Base-by-base conservation (phyloP, 2,797 vertebrate species). In the Helicolenus hilgendorfi region DNA sequence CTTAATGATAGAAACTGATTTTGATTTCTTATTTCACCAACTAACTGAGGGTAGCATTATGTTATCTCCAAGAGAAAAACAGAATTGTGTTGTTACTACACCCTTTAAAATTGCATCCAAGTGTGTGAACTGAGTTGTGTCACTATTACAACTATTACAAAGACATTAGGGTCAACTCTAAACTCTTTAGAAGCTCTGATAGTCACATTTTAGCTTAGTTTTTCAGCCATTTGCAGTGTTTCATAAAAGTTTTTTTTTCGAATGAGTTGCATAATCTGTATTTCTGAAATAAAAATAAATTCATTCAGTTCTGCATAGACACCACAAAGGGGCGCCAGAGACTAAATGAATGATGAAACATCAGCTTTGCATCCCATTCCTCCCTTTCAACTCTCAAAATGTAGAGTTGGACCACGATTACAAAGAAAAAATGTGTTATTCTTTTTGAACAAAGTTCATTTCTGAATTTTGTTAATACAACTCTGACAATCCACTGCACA, bases 291-390 rank as follows among this genome's bases (percentile, higher is more conserved):
- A 7, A 20, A 71, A 53, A 79, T 26, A 15, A 26, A 69, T 59
- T 26, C 1, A 24, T 79, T 72, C 45, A 87, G n/a, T 92, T 92
- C 55, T 65, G 11, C 6, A 38, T 4, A 58, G 0, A 26, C 0
- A 55, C 93, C 97, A 96, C 95, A 83, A 81, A 56, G 95, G 82
- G 97, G 95, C 95, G 94, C 93, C 86, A 96, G 74, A 95, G 92
- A 90, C 92, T 87, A 90, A 89, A 88, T 4, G 68, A 72, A 81
- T 53, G n/a, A 62, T 10, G 11, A 77, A 83, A 60, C 27, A 20
- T 41, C 10, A 80, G 24, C 15, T 27, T 18, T 59, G 18, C 58
- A 6, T 18, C 18, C 7, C 1, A 26, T 11, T 29, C 26, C 11
- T 63, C 14, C 5, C 15, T 71, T 56, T 63, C 1, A 68, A 26